Percentiles rank a stretch among this genome's conserved stretches.
These are phyloP conservation scores for Drosophila tani DNA, from an alignment of 1,140 invertebrate species.

Conservation along the genomic window DNA sequence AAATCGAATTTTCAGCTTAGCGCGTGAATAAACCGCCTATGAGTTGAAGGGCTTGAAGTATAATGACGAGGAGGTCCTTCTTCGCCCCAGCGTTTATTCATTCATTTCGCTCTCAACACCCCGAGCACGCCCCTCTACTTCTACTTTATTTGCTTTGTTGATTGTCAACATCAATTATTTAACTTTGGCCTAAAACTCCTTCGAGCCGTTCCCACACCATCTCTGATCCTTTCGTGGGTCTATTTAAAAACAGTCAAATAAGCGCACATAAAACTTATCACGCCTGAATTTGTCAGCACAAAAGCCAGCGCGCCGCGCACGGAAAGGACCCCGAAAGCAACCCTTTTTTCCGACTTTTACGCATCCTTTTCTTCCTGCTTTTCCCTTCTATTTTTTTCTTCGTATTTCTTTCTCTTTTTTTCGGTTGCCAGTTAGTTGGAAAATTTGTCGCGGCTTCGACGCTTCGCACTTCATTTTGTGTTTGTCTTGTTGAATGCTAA, in stretches of 20 bases:
- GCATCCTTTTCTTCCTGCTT: constrained; percentile 52
- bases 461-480: constrained; percentile 82
- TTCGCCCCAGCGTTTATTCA: constrained; percentile 48
- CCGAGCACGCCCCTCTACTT: constrained; percentile 38
- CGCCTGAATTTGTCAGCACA: constrained; percentile 83
- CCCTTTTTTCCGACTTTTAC: constrained; percentile 59
- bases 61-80: constrained; percentile 41
- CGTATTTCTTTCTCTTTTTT: constrained; percentile 29
- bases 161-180: constrained; percentile 85
- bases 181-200: constrained; percentile 74
- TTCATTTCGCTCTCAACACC: constrained; percentile 50
- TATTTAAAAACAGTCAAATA: constrained; percentile 84
- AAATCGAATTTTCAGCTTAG: constrained; percentile 56
- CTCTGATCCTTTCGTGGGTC: constrained; percentile 47
- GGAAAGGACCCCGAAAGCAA: constrained; percentile 42
- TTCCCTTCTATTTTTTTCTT: constrained; percentile 1
- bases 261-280: constrained; percentile 83
- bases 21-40: constrained; percentile 38
- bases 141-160: constrained; percentile 81
- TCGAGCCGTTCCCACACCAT: constrained; percentile 4
- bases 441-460: constrained; percentile 79
- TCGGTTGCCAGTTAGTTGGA: constrained; percentile 45
- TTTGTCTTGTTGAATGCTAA: constrained; percentile 84
- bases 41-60: constrained; percentile 30
- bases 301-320: constrained; percentile 53